Base-by-base conservation (phyloP, 2,888 invertebrate species). In the Hypolimnas misippus region DNA sequence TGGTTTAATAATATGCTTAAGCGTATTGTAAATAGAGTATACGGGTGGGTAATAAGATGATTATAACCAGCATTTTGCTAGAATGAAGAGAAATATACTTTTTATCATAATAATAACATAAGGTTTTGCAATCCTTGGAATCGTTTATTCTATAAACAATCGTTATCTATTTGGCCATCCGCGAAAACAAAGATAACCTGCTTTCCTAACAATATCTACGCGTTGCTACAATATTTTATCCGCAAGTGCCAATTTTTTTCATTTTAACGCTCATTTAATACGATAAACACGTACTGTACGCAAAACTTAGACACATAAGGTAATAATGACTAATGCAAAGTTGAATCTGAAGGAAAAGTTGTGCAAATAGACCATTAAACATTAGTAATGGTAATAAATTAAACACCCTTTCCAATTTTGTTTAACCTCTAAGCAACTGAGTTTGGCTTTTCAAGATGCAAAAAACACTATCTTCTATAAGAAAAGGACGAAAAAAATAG, bases 131-230 rank as follows among this genome's bases (percentile, higher is more conserved):
- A 16, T 21, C 25, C n/a, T 46, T n/a, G 14, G 7, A 25, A 14
- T 7, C 2, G 10, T 46, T n/a, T 49, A 10, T 44, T 38, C n/a
- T 38, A 35, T 21, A 14, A 33, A 53, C 17, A 46, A 59, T 29
- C 21, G 5, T 44, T 60, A 54, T 49, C 53, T 53, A 29, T 46
- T 49, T 49, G 29, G n/a, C 3, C 10, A 46, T 40, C n/a, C 46
- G 49, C 40, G 19, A 40, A 55, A 54, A 54, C 54, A 60, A 19
- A 38, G 46, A 54, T 60, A 60, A 49, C 54, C 60, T 60, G 33
- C 14, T 60, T 53, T 59, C 17, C 8, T 58, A 17, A 51, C 40
- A 29, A 19, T 42, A 29, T 14, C 10, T 29, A 12, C 44, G 12
- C 21, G 16, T 50, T 50, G 16, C 8, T 7, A 19, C n/a, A 14